Evolutionary conservation across 2,888 invertebrate species (phyloP), one percentile per base, ranked within the genome.

Genomic region (Philereme vetulata): DNA sequence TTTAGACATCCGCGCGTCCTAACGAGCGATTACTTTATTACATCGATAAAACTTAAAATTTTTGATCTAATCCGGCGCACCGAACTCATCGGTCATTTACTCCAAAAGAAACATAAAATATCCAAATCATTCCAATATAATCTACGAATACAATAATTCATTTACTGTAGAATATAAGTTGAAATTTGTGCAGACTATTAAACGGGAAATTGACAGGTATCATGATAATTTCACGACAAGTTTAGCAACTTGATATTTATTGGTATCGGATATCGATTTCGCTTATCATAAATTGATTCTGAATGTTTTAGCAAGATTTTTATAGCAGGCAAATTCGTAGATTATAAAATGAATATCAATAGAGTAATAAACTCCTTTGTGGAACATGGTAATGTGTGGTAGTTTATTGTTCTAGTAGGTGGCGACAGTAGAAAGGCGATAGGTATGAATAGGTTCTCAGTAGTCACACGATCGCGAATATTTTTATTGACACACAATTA

Each of bases 171-270:
- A 51, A 51, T 42, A 33, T 33, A 43, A 51, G 44, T 21, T 44
- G 21, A 44, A 10, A 34, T 51, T 43, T 34, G 11, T 11, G 5
- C 6, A 34, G 11, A 42, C 4, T 42, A 0, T 34, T 34, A 40
- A 54, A 51, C 50, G 45, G 59, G 46, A 54, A 54, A 60, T 49
- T 44, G 58, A 58, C 48, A 58, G 38, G 43, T 54, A 40, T 49
- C 49, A 53, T 40, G 44, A 49, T 44, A 32, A 58, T 32, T 32
- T 47, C 34, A 40, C 51, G 10, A 49, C 33, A 49, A 45, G 56
- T 10, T 33, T 10, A 10, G 53, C 46, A 46, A 54, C 42, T 43
- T 54, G 5, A 54, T 54, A 55, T 60, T 60, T 60, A 60, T 60
- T 54, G 46, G 46, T 54, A 9, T 60, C 54, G 59, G 59, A 54